These are phyloP conservation scores for Apomyelois bistriatella DNA, from an alignment of 2,888 invertebrate species.

Conservation along the genomic window DNA sequence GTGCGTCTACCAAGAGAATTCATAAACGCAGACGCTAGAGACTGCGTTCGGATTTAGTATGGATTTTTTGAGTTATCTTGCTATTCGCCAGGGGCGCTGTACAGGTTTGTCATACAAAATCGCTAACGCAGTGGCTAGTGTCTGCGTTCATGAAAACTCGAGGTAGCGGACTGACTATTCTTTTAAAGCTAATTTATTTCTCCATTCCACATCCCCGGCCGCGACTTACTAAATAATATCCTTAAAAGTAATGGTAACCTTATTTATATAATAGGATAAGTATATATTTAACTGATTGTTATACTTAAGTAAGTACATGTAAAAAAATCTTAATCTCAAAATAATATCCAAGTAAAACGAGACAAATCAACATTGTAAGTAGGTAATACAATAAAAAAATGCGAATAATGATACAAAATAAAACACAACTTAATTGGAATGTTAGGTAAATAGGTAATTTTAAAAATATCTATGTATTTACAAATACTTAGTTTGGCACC, in stretches of 20 bases:
- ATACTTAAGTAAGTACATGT: background rate
- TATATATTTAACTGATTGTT: background rate
- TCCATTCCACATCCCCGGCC: constrained; percentile 68
- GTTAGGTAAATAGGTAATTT: constrained; percentile 23
- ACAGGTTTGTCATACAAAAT: no score
- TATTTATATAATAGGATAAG: constrained; percentile 11
- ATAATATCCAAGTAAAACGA: no score
- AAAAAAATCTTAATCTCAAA: no score
- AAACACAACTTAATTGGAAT: constrained; percentile 29
- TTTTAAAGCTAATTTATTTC: constrained; percentile 12
- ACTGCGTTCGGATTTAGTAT: no score
- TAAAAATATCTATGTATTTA: constrained; percentile 18
- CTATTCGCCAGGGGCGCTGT: no score
- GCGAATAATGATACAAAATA: constrained; percentile 15
- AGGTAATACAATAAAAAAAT: constrained; percentile 9
- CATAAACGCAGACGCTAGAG: no score
- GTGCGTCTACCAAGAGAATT: no score
- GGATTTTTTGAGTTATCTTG: no score
- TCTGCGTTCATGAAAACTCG: no score
- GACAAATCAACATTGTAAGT: background rate
- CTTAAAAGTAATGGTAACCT: constrained; percentile 45
- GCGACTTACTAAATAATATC: constrained; percentile 47
- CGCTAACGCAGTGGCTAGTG: no score
- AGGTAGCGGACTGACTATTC: no score
- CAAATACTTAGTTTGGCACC: constrained; percentile 37